Percentiles rank a stretch among this genome's conserved stretches.
These are phyloP conservation scores for Hofmannophila pseudospretella DNA, from an alignment of 2,888 invertebrate genomes.

Conservation along the genomic window DNA sequence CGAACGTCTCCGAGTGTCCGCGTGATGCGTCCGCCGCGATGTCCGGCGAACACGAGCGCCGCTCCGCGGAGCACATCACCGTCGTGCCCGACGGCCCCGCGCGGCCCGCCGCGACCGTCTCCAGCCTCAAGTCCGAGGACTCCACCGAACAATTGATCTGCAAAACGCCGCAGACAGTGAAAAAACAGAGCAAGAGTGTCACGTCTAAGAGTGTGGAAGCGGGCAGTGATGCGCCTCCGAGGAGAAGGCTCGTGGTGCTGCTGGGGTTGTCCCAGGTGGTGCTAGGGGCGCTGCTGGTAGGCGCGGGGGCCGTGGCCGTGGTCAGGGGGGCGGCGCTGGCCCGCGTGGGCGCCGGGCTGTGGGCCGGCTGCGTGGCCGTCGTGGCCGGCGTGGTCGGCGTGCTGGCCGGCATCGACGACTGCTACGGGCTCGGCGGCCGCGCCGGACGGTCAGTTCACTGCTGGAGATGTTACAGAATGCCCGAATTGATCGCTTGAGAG, in stretches of 20 bases:
- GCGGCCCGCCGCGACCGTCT: conserved; percentile 59
- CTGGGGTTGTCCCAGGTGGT: conserved; percentile 79
- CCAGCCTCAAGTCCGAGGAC: conserved; percentile 70
- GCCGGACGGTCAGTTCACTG: conserved; percentile 43
- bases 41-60: conserved; percentile 31
- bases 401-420: conserved; percentile 78
- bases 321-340: conserved; percentile 79
- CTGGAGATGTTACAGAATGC: neutral
- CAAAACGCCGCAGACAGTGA: conserved; percentile 63
- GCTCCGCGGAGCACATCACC: conserved; percentile 22
- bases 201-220: conserved; percentile 64
- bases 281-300: conserved; percentile 80
- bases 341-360: conserved; percentile 80
- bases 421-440: conserved; percentile 61
- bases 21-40: conserved; percentile 24
- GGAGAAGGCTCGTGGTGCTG: conserved; percentile 63
- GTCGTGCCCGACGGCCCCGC: conserved; percentile 27
- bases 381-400: conserved; percentile 80
- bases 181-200: conserved; percentile 43
- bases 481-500: no score
- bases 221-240: conserved; percentile 40
- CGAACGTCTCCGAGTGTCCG: conserved; percentile 10
- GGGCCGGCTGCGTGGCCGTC: conserved; percentile 82
- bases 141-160: conserved; percentile 79
- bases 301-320: conserved; percentile 80